phyloP scores from a whole-genome alignment of 2,888 invertebrate genomes.

The Leptarthrus brevirostris region DNA sequence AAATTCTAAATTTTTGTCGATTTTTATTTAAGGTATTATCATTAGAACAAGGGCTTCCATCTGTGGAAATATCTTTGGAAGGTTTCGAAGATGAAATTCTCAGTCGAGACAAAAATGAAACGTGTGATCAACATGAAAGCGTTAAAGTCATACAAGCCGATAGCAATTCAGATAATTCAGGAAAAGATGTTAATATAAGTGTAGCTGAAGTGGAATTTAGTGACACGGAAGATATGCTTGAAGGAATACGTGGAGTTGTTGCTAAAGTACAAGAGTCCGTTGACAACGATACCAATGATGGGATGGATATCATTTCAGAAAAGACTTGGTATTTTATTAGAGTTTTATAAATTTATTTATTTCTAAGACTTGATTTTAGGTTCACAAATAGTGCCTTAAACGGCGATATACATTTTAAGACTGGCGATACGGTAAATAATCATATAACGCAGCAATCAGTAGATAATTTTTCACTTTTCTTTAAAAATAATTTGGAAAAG shows the following conservation, averaged over 20 bases:
- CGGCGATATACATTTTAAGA: constrained; percentile 45
- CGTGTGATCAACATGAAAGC: not conserved
- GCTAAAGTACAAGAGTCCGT: constrained; percentile 68
- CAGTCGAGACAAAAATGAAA: constrained; percentile 39
- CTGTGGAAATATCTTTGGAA: constrained; percentile 63
- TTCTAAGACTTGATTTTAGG: no score
- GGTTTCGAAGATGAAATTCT: constrained; percentile 59
- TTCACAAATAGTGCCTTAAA: constrained; percentile 55
- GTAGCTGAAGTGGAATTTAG: constrained; percentile 76
- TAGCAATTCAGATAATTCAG: not conserved
- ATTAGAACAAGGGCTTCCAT: constrained; percentile 61
- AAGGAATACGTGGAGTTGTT: constrained; percentile 83
- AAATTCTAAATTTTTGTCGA: no score
- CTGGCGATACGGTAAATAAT: constrained; percentile 5
- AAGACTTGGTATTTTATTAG: constrained; percentile 59
- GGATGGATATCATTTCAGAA: constrained; percentile 61
- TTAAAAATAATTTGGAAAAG: constrained; percentile 48
- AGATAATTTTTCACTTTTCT: constrained; percentile 53
- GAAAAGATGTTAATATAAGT: constrained; percentile 40
- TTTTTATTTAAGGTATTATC: constrained; percentile 4
- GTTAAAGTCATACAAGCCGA: not conserved
- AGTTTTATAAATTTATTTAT: no score
- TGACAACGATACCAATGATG: constrained; percentile 64
- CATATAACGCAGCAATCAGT: constrained; percentile 40
- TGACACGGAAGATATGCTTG: constrained; percentile 88